phyloP scores from a whole-genome alignment of 1,140 invertebrate genomes.

The Ips nitidus region DNA sequence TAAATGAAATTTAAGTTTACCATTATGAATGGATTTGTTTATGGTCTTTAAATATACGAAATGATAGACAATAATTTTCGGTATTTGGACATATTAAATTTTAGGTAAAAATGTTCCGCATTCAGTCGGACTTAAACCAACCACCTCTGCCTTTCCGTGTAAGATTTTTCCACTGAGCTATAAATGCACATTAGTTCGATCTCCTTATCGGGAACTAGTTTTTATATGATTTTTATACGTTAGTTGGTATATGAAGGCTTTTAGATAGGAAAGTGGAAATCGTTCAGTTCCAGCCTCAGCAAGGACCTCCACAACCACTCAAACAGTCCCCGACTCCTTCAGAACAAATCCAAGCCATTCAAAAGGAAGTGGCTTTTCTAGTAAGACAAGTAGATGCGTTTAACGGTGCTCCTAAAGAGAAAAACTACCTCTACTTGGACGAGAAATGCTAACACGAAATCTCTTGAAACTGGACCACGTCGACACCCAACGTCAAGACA shows the following conservation, averaged over 20 bases:
- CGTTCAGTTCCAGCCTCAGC: constrained; percentile 41
- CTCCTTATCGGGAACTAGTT: too few relatives aligned
- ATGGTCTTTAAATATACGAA: too few relatives aligned
- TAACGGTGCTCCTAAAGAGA: constrained; percentile 71
- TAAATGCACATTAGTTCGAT: too few relatives aligned
- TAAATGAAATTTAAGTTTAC: too few relatives aligned
- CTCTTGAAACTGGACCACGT: constrained; percentile 89
- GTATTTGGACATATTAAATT: too few relatives aligned
- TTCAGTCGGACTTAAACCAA: too few relatives aligned
- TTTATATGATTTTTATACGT: too few relatives aligned
- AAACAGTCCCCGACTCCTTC: constrained; percentile 67
- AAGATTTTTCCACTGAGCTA: background rate
- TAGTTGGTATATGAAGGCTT: too few relatives aligned
- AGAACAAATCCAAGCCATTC: constrained; percentile 75
- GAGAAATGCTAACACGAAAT: constrained; percentile 93
- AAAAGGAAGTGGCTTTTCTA: constrained; percentile 77
- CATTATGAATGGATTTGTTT: too few relatives aligned
- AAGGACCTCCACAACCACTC: constrained; percentile 50
- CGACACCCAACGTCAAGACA: constrained; percentile 87
- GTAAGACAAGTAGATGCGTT: constrained; percentile 78
- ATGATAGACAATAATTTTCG: too few relatives aligned
- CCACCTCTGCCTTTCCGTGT: background rate
- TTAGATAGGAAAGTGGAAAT: too few relatives aligned
- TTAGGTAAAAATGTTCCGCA: too few relatives aligned
- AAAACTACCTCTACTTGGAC: constrained; percentile 85